Percentiles rank a stretch among this genome's conserved stretches.
phyloP scores from a whole-genome alignment of 1,140 invertebrate genomes.

The Chlorops oryzae region DNA sequence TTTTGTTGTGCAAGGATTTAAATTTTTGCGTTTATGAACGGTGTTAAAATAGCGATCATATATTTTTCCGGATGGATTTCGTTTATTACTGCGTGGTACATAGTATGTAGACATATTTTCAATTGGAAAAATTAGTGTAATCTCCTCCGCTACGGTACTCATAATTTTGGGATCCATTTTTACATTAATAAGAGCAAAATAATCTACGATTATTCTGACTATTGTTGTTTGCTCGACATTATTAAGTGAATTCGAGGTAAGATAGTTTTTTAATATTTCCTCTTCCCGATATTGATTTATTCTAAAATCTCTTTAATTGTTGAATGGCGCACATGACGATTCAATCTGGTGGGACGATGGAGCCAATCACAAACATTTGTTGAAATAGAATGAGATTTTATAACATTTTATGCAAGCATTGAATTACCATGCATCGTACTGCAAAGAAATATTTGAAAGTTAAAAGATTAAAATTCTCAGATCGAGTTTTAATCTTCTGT shows the following conservation, averaged over 20 bases:
- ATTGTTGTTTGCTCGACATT: background rate
- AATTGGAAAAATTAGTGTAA: background rate
- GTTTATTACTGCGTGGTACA: background rate
- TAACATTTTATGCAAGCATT: no score
- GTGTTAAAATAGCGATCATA: background rate
- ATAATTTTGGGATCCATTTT: background rate
- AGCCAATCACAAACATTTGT: no score
- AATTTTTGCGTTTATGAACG: background rate
- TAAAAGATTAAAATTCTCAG: no score
- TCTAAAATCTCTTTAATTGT: background rate
- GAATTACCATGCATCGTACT: no score
- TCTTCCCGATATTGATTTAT: background rate
- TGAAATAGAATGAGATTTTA: no score
- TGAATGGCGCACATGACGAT: no score
- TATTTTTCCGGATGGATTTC: background rate
- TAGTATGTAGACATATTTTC: constrained; percentile 1
- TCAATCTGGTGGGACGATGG: no score
- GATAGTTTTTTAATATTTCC: constrained; percentile 1
- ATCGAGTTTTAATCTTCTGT: no score
- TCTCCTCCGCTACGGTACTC: background rate
- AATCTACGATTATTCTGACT: background rate
- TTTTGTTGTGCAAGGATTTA: background rate
- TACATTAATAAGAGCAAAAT: background rate
- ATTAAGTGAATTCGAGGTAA: background rate
- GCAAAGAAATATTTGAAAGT: no score